These are phyloP conservation scores for Vidua chalybeata DNA, from an alignment of 2,113 vertebrate species.

Conservation along the genomic window DNA sequence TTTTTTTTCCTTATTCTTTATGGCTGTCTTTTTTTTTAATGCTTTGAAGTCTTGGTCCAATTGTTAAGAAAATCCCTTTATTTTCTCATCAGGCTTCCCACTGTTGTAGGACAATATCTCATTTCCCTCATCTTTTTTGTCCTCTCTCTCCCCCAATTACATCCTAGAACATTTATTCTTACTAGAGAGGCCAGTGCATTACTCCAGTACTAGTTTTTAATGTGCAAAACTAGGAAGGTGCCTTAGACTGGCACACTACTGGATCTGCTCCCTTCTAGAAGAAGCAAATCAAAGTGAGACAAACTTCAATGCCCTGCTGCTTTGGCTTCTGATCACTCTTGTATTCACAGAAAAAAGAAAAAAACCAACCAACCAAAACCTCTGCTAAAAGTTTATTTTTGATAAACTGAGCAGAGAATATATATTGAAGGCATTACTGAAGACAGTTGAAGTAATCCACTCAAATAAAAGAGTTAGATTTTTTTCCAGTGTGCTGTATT, in stretches of 20 bases:
- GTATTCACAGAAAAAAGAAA: background rate
- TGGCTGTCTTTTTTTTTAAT: background rate
- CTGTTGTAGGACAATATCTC: background rate
- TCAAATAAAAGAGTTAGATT: slow-evolving; percentile 1
- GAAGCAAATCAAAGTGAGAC: background rate
- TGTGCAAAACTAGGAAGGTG: background rate
- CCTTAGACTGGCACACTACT: background rate
- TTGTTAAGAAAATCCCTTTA: background rate
- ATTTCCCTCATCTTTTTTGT: background rate
- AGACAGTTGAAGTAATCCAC: background rate
- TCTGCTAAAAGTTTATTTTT: background rate
- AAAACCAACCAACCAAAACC: background rate
- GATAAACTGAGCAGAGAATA: background rate
- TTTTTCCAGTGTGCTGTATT: slow-evolving; percentile 34
- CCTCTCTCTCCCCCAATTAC: background rate
- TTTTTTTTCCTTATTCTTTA: background rate
- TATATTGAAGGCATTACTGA: slow-evolving; percentile 14
- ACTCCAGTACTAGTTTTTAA: background rate
- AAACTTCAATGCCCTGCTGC: background rate
- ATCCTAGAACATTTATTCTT: background rate
- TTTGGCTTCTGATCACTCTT: slow-evolving; percentile 4
- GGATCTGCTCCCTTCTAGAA: background rate
- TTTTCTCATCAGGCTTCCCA: background rate
- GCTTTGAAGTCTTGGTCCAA: background rate
- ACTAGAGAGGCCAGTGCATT: background rate